A percentile compares a stretch with the other conserved stretches of the same genome.
Evolutionary conservation across 2,888 invertebrate genomes (phyloP).

Genomic region (Nezara viridula): DNA sequence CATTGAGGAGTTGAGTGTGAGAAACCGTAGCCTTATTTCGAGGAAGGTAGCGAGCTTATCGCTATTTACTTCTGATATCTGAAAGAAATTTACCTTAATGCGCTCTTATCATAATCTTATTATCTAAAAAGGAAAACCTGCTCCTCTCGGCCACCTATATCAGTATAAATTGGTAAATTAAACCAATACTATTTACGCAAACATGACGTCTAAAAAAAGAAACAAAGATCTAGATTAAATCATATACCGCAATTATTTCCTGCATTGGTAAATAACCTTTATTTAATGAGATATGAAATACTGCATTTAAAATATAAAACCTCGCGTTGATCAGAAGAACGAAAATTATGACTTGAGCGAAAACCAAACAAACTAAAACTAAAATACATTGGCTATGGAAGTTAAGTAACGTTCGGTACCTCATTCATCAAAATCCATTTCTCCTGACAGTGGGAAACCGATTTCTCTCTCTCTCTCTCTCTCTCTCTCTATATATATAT

Average conservation of each 20-base stretch:
- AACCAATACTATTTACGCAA: constrained; percentile 30
- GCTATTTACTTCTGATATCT: constrained; percentile 53
- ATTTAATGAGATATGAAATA: background rate
- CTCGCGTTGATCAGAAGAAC: too few relatives aligned
- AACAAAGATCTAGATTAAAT: background rate
- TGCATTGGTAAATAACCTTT: background rate
- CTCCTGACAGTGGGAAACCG: too few relatives aligned
- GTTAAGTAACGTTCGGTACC: too few relatives aligned
- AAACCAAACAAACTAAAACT: too few relatives aligned
- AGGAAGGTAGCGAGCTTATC: constrained; percentile 37
- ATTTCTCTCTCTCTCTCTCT: too few relatives aligned
- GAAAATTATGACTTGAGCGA: too few relatives aligned
- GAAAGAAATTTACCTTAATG: constrained; percentile 50
- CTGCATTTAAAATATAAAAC: background rate
- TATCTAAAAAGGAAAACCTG: constrained; percentile 47
- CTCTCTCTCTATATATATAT: too few relatives aligned
- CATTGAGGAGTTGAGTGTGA: constrained; percentile 3
- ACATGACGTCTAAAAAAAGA: background rate
- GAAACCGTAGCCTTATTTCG: constrained; percentile 19
- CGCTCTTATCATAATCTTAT: constrained; percentile 45
- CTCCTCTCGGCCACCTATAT: background rate
- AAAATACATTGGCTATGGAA: too few relatives aligned
- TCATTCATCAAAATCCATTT: too few relatives aligned
- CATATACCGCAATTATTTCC: background rate
- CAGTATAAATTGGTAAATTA: constrained; percentile 35